These are phyloP conservation scores for Zonitis immaculata DNA, from an alignment of 2,888 invertebrate genomes.

Conservation along the genomic window DNA sequence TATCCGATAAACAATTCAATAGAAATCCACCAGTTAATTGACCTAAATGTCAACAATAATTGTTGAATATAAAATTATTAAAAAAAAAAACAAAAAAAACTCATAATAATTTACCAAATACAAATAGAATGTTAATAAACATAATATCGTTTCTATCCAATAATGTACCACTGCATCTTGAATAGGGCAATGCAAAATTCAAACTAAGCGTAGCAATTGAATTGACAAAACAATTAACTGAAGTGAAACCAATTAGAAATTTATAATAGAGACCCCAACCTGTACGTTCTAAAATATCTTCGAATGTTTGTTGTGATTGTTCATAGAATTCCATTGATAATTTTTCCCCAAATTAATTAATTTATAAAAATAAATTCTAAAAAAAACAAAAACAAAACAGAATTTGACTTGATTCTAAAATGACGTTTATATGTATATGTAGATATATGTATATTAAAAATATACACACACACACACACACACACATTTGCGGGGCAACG, in stretches of 20 bases:
- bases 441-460: too few relatives aligned
- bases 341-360: too few relatives aligned
- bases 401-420: neutral
- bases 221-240: conserved; percentile 33
- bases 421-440: neutral
- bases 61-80: too few relatives aligned
- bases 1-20: conserved; percentile 42
- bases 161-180: conserved; percentile 36
- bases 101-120: neutral
- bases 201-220: conserved; percentile 33
- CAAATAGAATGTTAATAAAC: neutral
- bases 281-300: neutral
- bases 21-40: conserved; percentile 42
- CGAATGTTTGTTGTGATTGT: neutral
- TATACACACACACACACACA: neutral
- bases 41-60: conserved; percentile 29
- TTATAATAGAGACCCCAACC: conserved; percentile 45
- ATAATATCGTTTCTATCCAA: conserved; percentile 12
- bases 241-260: conserved; percentile 37
- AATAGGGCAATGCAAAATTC: conserved; percentile 38
- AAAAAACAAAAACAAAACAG: too few relatives aligned
- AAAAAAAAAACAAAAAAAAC: too few relatives aligned
- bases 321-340: neutral
- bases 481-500: conserved; percentile 9
- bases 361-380: too few relatives aligned